Evolutionary conservation across 1,140 invertebrate genomes (phyloP), one percentile per base, ranked within the genome.

Genomic region (Drosophila setifemur): DNA sequence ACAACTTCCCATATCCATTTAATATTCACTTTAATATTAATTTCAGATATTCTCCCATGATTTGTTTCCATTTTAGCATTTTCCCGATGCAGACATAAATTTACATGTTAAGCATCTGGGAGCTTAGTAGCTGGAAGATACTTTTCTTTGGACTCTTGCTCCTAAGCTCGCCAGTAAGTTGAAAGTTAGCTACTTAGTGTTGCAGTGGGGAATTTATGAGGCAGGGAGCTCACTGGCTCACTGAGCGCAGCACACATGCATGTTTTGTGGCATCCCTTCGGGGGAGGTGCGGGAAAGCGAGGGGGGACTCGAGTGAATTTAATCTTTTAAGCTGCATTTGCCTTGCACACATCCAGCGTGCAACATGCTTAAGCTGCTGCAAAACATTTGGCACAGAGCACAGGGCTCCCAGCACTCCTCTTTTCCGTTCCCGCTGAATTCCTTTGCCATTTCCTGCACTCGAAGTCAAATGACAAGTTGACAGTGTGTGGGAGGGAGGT

Each of bases 241-340:
- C 16, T n/a, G 28, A 18, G n/a, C 5, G 7, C 18, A 31, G 58
- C 71, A 66, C 67, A 64, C 53, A 61, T 16, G 33, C 48, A 69
- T 70, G 64, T 7, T 49, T 14, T 49, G 53, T n/a, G n/a, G n/a
- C n/a, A n/a, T n/a, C n/a, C n/a, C n/a, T n/a, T n/a, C n/a, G n/a
- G n/a, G n/a, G n/a, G n/a, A n/a, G n/a, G n/a, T n/a, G n/a, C n/a
- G n/a, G n/a, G n/a, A n/a, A n/a, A n/a, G n/a, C n/a, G n/a, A n/a
- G n/a, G n/a, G 52, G 21, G 50, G 43, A 18, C 63, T 43, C 14
- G 44, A 33, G 58, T 52, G 40, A 85, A 68, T 71, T 85, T 85
- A 83, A 83, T 83, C 78, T 83, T 79, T 85, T 83, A 83, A 83
- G 78, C 78, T 83, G 78, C 79, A 82, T 77, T 83, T 63, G 78